Base-by-base conservation (phyloP, 1,140 invertebrate species). In the Brachionus manjavacas region DNA sequence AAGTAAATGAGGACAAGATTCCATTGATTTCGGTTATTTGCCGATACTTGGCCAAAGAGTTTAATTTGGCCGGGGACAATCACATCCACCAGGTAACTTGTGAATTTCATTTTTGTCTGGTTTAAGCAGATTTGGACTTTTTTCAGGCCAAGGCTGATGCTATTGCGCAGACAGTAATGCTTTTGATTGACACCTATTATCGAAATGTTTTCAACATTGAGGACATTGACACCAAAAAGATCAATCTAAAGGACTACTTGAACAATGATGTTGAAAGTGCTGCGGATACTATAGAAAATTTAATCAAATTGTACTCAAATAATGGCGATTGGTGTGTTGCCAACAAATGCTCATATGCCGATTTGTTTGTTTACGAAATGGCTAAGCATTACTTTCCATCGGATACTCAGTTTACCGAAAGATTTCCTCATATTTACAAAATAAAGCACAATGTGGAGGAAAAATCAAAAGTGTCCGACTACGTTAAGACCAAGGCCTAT, bases 331-430 rank as follows among this genome's bases (percentile, higher is more conserved):
- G 49, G 31, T 81, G 79, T 64, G 79, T 81, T 39, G 79, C 1
- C 35, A 46, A 81, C 14, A 81, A 81, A 23, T 68, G 31, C 2
- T 43, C 79, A 11, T 81, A 81, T 12, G 79, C 79, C 2, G 79
- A 81, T 81, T 64, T 81, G 79, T 81, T 81, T 81, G 79, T 81
- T 3, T 81, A 28, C 25, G 79, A 81, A 46, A 60, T 81, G 79
- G 79, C 64, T 2, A 60, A 81, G 12, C 52, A 68, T 28, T 81
- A 81, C 60, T 81, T 81, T 64, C 79, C 79, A 39, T 39, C 52
- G 20, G 79, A 68, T 68, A n/a, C 35, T 11, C 28, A 64, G 43
- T 68, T 81, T 81, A 64, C 39, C 14, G 49, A 81, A 66, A 41
- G 79, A 60, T 81, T 81, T 81, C 79, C 79, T 39, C 20, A 64